Percentiles rank a stretch among this genome's conserved stretches.
Evolutionary conservation across 2,888 invertebrate species (phyloP).

Genomic region (Chirona hameri): DNA sequence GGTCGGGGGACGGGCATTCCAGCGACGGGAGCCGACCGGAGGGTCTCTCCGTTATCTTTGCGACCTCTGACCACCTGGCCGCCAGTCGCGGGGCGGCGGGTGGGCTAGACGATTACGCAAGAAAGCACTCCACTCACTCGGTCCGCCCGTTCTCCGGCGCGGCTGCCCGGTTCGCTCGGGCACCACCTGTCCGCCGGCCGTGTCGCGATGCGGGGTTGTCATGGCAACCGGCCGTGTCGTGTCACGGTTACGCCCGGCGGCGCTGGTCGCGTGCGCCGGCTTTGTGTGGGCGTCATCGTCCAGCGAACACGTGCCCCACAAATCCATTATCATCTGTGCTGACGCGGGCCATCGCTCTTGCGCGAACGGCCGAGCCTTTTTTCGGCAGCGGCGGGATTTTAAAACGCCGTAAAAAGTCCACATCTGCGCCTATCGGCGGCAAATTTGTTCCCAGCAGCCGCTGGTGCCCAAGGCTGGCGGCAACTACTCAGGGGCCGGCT

Average conservation of each 20-base stretch:
- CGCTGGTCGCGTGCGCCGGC: background rate
- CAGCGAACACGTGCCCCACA: background rate
- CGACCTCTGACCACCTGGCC: no score
- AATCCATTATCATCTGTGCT: background rate
- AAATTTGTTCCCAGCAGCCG: background rate
- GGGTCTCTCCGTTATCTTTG: no score
- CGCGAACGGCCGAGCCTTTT: background rate
- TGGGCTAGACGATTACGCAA: background rate
- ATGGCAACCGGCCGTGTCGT: background rate
- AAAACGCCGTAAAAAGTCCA: background rate
- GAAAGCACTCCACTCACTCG: background rate
- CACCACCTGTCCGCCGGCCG: background rate
- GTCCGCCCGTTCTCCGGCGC: background rate
- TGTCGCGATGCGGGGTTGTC: background rate
- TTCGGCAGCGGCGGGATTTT: background rate
- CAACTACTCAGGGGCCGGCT: background rate
- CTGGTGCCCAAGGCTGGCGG: background rate
- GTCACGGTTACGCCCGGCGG: background rate
- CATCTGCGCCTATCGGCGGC: background rate
- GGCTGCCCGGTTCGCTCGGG: background rate
- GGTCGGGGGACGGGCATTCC: no score
- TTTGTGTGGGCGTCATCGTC: background rate
- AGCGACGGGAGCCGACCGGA: no score
- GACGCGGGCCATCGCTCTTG: slow-evolving; percentile 3
- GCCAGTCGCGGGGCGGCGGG: no score